Base-by-base conservation (phyloP, 2,888 invertebrate genomes). In the Syritta pipiens region DNA sequence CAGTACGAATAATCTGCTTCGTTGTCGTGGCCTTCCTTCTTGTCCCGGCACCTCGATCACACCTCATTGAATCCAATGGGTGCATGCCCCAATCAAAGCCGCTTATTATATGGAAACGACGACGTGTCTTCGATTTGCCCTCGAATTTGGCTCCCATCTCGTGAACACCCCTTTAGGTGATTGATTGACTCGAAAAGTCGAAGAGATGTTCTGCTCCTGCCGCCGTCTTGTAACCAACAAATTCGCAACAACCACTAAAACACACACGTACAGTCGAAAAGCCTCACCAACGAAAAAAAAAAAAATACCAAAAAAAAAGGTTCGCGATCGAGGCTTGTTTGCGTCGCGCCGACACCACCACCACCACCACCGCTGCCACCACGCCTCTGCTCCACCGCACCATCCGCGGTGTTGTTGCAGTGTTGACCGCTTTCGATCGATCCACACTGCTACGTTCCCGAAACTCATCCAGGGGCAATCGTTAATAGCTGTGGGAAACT, bases 401-500 rank as follows among this genome's bases (percentile, higher is more conserved):
- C n/a, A n/a, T n/a, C n/a, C 37, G 40, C 51, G 7, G n/a, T 42
- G 40, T 44, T 40, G 57, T 46, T 63, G 51, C 74, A 74, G 10
- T 59, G 74, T 32, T 26, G 65, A 72, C 49, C 65, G 55, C 19
- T 55, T n/a, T 57, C 14, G 12, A 19, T 55, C 46, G 42, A 57
- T 63, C 40, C 35, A 28, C 57, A 14, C 37, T 14, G 19, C 17
- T 37, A n/a, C n/a, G 17, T 4, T 40, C 46, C 63, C 63, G 32
- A 55, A 65, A 60, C 67, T 55, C 60, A 79, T 74, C 74, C 60
- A 79, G 79, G 42, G 77, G 79, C 74, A 74, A 81, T 63, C 68
- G 75, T 68, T 81, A 81, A 81, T 74, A 81, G 81, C 68, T 81
- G 81, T 81, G 81, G 81, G 81, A 81, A 79, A 75, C 68, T 68